These are phyloP conservation scores for Danaus plexippus DNA, from an alignment of 1,140 invertebrate genomes.

Conservation along the genomic window DNA sequence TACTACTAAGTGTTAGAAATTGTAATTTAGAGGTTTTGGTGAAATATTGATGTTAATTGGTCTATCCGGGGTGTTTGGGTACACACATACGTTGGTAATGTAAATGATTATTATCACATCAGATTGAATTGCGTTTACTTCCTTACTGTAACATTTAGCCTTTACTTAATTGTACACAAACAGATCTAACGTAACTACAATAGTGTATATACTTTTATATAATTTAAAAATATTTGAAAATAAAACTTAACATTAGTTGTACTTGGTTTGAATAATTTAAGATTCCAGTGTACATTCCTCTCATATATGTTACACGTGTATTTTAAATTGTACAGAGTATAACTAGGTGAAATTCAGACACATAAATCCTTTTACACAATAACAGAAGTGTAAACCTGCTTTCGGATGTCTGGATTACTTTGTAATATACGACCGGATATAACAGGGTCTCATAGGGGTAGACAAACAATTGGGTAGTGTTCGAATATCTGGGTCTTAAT, in stretches of 20 bases:
- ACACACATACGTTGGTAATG: constrained; percentile 8
- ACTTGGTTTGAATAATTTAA: no score
- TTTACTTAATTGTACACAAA: background rate
- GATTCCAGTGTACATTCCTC: no score
- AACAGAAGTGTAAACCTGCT: constrained; percentile 5
- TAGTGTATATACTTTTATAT: no score
- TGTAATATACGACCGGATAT: constrained; percentile 7
- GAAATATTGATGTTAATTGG: constrained; percentile 23
- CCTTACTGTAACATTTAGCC: no score
- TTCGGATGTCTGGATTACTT: constrained; percentile 10
- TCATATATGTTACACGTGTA: no score
- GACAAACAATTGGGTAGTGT: background rate
- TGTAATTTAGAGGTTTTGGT: constrained; percentile 24
- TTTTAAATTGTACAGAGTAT: no score
- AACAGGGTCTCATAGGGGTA: background rate
- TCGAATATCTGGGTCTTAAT: no score
- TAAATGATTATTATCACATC: background rate
- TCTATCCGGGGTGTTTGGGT: constrained; percentile 13
- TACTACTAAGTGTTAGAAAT: constrained; percentile 25
- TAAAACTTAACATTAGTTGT: no score
- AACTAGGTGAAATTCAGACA: constrained; percentile 2
- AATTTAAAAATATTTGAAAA: no score
- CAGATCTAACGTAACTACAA: background rate
- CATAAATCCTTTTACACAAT: constrained; percentile 13
- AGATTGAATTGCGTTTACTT: no score